Base-by-base conservation (phyloP, 2,888 invertebrate genomes). In the Trichacis sp. region DNA sequence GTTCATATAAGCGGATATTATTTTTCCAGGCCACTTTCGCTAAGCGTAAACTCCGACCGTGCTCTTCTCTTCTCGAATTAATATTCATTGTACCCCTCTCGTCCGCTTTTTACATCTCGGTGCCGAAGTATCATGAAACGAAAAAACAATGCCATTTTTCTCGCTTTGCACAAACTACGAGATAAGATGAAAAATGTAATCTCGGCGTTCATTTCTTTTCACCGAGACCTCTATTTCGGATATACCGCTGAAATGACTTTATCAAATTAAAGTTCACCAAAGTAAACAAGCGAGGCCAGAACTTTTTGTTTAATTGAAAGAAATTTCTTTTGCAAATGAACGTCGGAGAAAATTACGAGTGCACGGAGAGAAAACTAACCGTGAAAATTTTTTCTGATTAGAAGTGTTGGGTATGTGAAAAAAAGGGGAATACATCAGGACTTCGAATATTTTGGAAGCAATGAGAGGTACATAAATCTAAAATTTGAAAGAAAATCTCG, bases 1-100 rank as follows among this genome's bases (percentile, higher is more conserved):
- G 42, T 20, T 55, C 29, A 29, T 29, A 40, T 55, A 55, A 55
- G 55, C 47, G 42, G 55, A 48, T 55, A 48, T 55, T 55, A 36
- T 48, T 48, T 48, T 46, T 30, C 38, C 18, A 45, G 33, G 45
- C 12, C 42, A 48, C 40, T 36, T 48, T 48, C 29, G 18, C 42
- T 6, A 48, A 55, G 55, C 45, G 14, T 53, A 53, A 53, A 52
- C 53, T 29, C 47, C 6, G 33, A 14, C 45, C 46, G 33, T 12
- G 18, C 46, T 24, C 46, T 48, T 48, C 40, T 55, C 47, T 55
- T 36, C 48, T 19, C 46, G 40, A 55, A 55, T 55, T 55, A 55
- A 55, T 55, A 55, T 53, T 18, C 53, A 46, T 46, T 20, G 33
- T 36, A 18, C 12, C 19, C 19, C 20, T 20, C 12, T 24, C 33